A percentile compares a stretch with the other conserved stretches of the same genome.
Conservation (phyloP, 2,888 invertebrate genomes). For the Ornithoptera priamus region DNA sequence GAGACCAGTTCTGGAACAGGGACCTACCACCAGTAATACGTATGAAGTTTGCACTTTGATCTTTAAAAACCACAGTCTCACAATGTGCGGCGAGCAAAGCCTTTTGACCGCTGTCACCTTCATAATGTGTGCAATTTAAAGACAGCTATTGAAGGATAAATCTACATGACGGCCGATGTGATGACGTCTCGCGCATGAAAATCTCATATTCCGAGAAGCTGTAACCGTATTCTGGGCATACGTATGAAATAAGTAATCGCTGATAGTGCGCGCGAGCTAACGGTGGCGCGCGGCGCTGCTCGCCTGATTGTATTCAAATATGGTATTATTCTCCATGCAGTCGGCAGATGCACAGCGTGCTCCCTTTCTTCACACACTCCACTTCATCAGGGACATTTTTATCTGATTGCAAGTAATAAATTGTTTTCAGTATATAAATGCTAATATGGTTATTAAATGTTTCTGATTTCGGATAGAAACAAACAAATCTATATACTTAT, state of each 20-base stretch:
- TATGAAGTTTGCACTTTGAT: too few species aligned
- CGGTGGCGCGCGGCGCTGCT: conserved; percentile 33
- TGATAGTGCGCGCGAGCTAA: conserved; percentile 44
- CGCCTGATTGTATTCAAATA: conserved; percentile 49
- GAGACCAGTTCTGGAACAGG: too few species aligned
- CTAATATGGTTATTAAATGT: too few species aligned
- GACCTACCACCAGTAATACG: too few species aligned
- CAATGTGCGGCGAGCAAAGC: too few species aligned
- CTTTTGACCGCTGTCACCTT: not conserved
- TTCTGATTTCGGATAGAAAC: too few species aligned
- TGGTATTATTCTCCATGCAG: conserved; percentile 30
- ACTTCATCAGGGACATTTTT: too few species aligned
- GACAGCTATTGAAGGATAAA: conserved; percentile 24
- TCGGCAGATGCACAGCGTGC: conserved; percentile 37
- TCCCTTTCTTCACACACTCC: not conserved
- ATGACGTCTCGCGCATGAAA: conserved; percentile 46
- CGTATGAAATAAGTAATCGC: conserved; percentile 42
- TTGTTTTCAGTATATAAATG: too few species aligned
- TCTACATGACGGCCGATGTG: conserved; percentile 49
- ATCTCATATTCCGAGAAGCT: conserved; percentile 52
- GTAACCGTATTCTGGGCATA: conserved; percentile 42
- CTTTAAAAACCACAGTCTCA: too few species aligned
- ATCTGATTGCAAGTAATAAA: too few species aligned
- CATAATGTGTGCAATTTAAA: not conserved
- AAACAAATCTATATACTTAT: too few species aligned